These are phyloP conservation scores for Nothura maculosa DNA, from an alignment of 2,797 vertebrate genomes.

Conservation along the genomic window DNA sequence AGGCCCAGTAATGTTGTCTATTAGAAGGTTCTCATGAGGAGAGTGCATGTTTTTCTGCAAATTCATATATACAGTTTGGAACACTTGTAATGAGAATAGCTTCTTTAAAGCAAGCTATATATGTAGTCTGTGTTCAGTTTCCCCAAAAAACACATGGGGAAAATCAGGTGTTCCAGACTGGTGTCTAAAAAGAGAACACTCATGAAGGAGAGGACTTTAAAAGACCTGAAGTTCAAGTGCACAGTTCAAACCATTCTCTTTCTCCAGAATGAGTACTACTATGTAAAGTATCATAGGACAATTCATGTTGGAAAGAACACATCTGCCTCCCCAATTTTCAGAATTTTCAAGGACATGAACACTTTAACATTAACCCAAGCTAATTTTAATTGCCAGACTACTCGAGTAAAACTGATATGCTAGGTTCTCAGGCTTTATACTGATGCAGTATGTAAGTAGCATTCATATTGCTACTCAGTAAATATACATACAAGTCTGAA, in stretches of 20 bases:
- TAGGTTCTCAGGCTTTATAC: background rate
- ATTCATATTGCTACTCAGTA: background rate
- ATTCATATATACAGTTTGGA: background rate
- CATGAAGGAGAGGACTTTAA: background rate
- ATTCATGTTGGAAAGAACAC: background rate
- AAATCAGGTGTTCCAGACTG: background rate
- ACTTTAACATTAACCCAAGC: background rate
- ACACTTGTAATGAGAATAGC: background rate
- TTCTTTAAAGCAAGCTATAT: background rate
- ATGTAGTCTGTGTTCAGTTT: background rate
- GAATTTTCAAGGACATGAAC: background rate
- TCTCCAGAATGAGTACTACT: background rate
- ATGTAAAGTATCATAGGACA: background rate
- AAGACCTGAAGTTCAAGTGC: background rate
- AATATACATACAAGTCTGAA: background rate
- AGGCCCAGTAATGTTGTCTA: background rate
- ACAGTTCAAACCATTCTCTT: background rate
- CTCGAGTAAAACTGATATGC: background rate
- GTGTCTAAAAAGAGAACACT: background rate
- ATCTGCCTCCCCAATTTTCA: background rate
- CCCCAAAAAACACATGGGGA: background rate
- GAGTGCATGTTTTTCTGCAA: background rate
- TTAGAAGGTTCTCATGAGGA: background rate
- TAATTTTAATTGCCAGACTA: background rate
- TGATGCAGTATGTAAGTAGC: background rate